Evolutionary conservation across 2,888 invertebrate genomes (phyloP), one percentile per base, ranked within the genome.

Genomic region (Drosophila mimetica): DNA sequence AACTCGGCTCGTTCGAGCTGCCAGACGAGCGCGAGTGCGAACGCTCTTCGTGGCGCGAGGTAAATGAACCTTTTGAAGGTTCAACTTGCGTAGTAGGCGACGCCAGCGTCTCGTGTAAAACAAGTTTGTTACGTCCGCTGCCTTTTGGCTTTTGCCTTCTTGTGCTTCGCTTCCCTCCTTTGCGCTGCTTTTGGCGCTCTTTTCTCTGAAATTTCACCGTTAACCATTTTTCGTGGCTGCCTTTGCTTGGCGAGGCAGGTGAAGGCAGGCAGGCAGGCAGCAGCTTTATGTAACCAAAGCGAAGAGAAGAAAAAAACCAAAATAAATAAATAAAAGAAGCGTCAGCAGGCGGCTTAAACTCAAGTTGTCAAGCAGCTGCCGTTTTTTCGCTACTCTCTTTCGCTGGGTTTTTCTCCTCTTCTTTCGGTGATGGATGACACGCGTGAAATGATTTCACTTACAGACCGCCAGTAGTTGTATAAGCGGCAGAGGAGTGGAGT

Each of bases 1-100:
- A n/a, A 39, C 18, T 30, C 36, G 34, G 57, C 53, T 42, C 30
- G 65, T 30, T 37, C 30, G 30, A 11, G 11, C 30, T 2, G 65
- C 20, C 55, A 28, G 57, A 22, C 16, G 39, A 44, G 20, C 32
- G 69, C 22, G 20, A 36, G 18, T 1, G 25, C 32, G 59, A 41
- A 32, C 25, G 69, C 34, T 47, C 55, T 61, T 63, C 41, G 41
- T 72, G 41, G 63, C 47, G 32, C 20, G 85, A 87, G 91, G 91
- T 91, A 91, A 91, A 91, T 87, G 90, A 91, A 91, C 91, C 89
- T 91, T 90, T 91, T 90, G 90, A 90, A 90, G 91, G 91, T 91
- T 91, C 90, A 89, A 81, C 90, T 89, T 89, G 89, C 89, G 88
- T 90, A 89, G 80, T 81, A 85, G 64, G 71, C 83, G 57, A 79